Conservation (phyloP, 2,797 vertebrate genomes). For the Ctenosaura bakeri region DNA sequence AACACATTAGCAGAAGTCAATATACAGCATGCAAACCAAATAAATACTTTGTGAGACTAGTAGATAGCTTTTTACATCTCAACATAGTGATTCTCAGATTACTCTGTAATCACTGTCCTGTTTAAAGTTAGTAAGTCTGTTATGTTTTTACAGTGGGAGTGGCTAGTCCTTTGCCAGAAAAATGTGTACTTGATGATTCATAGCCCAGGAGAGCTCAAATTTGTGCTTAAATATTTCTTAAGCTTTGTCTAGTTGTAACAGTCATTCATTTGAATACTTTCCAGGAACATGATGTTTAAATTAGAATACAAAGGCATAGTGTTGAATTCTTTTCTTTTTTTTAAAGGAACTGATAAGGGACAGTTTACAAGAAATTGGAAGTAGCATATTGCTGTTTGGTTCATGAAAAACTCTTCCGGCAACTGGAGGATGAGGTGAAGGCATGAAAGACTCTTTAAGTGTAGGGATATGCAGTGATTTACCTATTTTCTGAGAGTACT, state of each 20-base stretch:
- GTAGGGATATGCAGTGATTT: slow-evolving; percentile 42
- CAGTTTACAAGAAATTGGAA: slow-evolving; percentile 70
- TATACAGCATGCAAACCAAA: no score
- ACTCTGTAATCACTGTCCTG: neutral
- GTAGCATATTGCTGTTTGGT: slow-evolving; percentile 65
- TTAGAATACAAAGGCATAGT: slow-evolving; percentile 66
- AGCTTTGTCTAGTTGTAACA: slow-evolving; percentile 58
- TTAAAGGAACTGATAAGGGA: slow-evolving; percentile 61
- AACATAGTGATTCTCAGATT: neutral
- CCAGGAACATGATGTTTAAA: slow-evolving; percentile 69
- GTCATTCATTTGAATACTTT: slow-evolving; percentile 71
- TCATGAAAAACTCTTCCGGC: slow-evolving; percentile 62
- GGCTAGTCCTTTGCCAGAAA: neutral
- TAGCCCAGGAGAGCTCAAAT: slow-evolving; percentile 47
- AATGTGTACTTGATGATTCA: slow-evolving; percentile 16
- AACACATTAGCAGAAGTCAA: no score
- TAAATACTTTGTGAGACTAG: no score
- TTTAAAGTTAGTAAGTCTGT: neutral
- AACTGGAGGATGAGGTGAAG: neutral
- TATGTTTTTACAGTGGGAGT: neutral
- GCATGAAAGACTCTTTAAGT: slow-evolving; percentile 67
- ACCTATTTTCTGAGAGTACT: slow-evolving; percentile 51
- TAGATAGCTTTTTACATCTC: neutral
- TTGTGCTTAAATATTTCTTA: slow-evolving; percentile 58
- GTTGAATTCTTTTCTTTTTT: slow-evolving; percentile 26